Conservation (phyloP, 2,113 vertebrate species). For the Poicephalus meyeri region DNA sequence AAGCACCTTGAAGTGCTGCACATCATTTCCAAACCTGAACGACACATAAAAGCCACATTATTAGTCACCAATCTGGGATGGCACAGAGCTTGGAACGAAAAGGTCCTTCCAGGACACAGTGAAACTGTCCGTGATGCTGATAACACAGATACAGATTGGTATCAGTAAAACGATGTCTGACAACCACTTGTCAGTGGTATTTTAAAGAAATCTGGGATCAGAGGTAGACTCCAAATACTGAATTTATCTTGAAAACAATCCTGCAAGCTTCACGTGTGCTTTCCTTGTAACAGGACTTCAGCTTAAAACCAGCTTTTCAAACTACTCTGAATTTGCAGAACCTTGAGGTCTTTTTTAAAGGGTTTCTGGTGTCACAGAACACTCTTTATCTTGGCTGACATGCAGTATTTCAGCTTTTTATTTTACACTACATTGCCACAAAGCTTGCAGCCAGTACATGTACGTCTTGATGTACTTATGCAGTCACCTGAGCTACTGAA, state of each 20-base stretch:
- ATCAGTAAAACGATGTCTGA: neutral
- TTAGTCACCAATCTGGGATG: neutral
- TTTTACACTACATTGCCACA: neutral
- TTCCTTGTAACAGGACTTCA: neutral
- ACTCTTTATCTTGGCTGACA: neutral
- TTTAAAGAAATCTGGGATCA: neutral
- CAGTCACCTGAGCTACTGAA: accelerated
- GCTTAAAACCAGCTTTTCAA: neutral
- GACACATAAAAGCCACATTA: neutral
- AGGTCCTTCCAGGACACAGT: neutral
- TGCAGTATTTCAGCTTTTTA: neutral
- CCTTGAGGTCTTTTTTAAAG: neutral
- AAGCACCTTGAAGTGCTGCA: slow-evolving; percentile 99
- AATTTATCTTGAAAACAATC: neutral
- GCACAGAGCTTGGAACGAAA: neutral
- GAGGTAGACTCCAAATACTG: neutral
- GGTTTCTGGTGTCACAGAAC: neutral
- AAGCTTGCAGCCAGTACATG: accelerated
- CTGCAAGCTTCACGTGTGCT: neutral
- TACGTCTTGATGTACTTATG: neutral
- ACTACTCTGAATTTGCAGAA: neutral
- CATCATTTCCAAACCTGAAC: slow-evolving; percentile 95
- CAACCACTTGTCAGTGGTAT: neutral
- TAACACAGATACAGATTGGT: neutral
- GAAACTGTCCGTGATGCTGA: neutral